Evolutionary conservation across 2,113 vertebrate genomes (phyloP), one percentile per base, ranked within the genome.

Genomic region (Platysternon megacephalum): DNA sequence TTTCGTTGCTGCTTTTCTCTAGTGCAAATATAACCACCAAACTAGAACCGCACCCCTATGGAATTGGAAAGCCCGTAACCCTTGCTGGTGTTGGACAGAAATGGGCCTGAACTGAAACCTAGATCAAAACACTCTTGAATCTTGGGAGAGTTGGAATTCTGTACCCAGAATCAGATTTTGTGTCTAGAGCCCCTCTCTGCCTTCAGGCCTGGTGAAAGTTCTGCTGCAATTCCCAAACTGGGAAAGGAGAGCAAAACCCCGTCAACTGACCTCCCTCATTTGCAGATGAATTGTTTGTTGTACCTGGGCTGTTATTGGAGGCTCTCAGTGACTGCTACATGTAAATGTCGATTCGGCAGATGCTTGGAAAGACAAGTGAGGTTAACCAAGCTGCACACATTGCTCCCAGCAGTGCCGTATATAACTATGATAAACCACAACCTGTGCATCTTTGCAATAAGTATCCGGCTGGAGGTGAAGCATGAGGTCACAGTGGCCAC

Each of bases 341-440:
- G 74, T 79, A 22, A 74, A 68, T 85, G 61, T 14, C 65, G 49
- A 53, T 92, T 29, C 65, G 91, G 79, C n/a, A 92, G 87, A 11
- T 84, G 44, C 11, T 76, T 2, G 0, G 86, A 84, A 95, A 97
- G 88, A 95, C 88, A 95, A 97, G 58, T 55, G 91, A 97, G 87
- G 97, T 98, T 97, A 97, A 97, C 90, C 22, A 22, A 85, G 81
- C 81, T 95, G 61, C 90, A 56, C 74, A 88, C 86, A 97, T 89
- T 92, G 86, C 88, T 98, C 97, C 93, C 93, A 61, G 82, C 51
- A 95, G 95, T 90, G 92, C 76, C 82, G 68, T 95, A 89, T 92
- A 95, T 78, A 96, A 85, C 39, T 83, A 85, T 93, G 95, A 97
- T 87, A 97, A 95, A 87, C 87, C 94, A 94, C 94, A 95, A 29